Conservation (phyloP, 2,113 vertebrate species). For the Bothrops jararaca region DNA sequence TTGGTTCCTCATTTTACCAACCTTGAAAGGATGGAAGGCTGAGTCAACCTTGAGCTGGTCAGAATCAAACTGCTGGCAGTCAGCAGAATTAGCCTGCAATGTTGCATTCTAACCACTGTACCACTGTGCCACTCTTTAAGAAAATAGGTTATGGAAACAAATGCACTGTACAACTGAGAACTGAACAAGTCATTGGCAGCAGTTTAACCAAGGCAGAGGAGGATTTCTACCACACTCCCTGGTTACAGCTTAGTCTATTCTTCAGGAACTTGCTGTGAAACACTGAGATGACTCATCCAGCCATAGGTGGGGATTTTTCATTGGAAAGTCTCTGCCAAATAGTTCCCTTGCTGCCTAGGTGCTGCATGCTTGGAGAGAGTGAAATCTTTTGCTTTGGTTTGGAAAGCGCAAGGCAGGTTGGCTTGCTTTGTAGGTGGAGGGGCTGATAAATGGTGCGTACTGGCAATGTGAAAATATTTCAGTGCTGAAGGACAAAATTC, state of each 20-base stretch:
- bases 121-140: neutral
- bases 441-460: neutral
- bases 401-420: neutral
- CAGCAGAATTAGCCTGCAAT: too few relatives aligned
- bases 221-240: neutral
- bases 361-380: neutral
- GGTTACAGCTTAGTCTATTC: constrained; percentile 8
- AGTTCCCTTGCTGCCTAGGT: constrained; percentile 36
- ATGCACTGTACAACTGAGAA: neutral
- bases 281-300: constrained; percentile 33
- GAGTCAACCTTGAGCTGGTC: too few relatives aligned
- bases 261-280: constrained; percentile 37
- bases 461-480: neutral
- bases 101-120: too few relatives aligned
- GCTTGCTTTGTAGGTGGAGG: neutral
- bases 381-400: constrained; percentile 3
- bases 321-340: constrained; percentile 21
- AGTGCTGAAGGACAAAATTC: constrained; percentile 3
- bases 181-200: neutral
- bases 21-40: too few relatives aligned
- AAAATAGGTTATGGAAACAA: neutral
- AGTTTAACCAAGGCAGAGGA: neutral
- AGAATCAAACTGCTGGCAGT: too few relatives aligned
- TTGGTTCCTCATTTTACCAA: too few relatives aligned
- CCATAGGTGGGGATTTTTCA: constrained; percentile 10